Evolutionary conservation across 2,888 invertebrate genomes (phyloP).

Genomic region (Tineola bisselliella): DNA sequence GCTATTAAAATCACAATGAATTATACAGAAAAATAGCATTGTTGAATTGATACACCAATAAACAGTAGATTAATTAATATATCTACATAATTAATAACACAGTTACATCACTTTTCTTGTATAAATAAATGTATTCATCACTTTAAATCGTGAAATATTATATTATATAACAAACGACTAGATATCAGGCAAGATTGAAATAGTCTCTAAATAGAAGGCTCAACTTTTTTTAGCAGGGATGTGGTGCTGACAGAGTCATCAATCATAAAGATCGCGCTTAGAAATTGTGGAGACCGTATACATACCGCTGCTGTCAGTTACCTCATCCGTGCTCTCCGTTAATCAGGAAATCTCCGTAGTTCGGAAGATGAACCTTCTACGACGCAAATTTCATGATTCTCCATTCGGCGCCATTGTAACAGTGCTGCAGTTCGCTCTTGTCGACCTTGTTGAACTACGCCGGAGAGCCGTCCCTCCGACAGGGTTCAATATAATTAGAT

Average conservation of each 20-base stretch:
- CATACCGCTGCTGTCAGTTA: constrained; percentile 54
- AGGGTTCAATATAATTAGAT: constrained; percentile 51
- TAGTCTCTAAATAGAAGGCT: background rate
- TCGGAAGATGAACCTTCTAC: constrained; percentile 49
- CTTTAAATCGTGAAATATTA: no score
- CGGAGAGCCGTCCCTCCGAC: constrained; percentile 50
- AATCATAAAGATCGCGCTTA: constrained; percentile 47
- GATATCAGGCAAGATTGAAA: background rate
- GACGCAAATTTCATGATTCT: constrained; percentile 57
- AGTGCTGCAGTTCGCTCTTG: constrained; percentile 65
- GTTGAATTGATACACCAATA: background rate
- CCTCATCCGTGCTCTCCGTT: constrained; percentile 60
- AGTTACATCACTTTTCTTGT: background rate
- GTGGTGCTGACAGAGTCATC: constrained; percentile 15
- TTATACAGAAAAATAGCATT: background rate
- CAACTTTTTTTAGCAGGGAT: background rate
- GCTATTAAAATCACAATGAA: background rate
- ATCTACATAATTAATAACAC: background rate
- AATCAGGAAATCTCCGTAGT: constrained; percentile 60
- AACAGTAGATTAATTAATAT: background rate
- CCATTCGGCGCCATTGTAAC: constrained; percentile 61
- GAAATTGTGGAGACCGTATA: constrained; percentile 53
- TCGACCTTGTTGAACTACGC: constrained; percentile 61
- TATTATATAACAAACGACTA: background rate
- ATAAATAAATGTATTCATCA: background rate